A percentile compares a stretch with the other conserved stretches of the same genome.
Evolutionary conservation across 2,113 vertebrate genomes (phyloP).

Genomic region (Danio rerio): DNA sequence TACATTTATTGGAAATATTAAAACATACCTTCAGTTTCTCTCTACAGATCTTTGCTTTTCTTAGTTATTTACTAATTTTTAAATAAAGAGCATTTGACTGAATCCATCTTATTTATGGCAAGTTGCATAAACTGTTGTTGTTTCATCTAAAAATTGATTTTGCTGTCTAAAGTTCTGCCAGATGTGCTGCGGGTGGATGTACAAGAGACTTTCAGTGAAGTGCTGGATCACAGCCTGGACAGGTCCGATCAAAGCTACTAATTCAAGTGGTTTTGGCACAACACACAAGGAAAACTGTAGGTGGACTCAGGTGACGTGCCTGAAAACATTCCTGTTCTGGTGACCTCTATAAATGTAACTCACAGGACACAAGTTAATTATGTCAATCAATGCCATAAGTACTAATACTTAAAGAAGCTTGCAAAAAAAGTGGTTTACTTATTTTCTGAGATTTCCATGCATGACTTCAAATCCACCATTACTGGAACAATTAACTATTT

Average conservation of each 20-base stretch:
- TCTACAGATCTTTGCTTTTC: background rate
- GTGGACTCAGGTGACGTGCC: conserved; percentile 11
- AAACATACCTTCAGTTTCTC: background rate
- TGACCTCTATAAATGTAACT: background rate
- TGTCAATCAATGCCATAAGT: conserved; percentile 3
- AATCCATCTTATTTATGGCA: background rate
- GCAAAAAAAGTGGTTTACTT: too few species aligned
- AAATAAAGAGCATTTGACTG: background rate
- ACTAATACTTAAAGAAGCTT: too few species aligned
- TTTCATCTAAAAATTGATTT: conserved; percentile 8
- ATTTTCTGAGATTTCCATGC: too few species aligned
- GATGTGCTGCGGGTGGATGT: conserved; percentile 27
- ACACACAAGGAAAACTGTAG: background rate
- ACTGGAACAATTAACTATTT: too few species aligned
- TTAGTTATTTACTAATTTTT: background rate
- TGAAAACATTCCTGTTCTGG: background rate
- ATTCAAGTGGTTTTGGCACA: conserved; percentile 12
- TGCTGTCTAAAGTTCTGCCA: conserved; percentile 30
- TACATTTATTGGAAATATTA: background rate
- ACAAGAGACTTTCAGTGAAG: conserved; percentile 20
- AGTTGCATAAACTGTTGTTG: background rate
- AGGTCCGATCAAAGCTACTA: conserved; percentile 20
- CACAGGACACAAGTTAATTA: background rate
- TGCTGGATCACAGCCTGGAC: conserved; percentile 28
- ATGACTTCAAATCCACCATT: too few species aligned